Evolutionary conservation across 2,888 invertebrate species (phyloP), one percentile per base, ranked within the genome.

Genomic region (Lepas anatifera): DNA sequence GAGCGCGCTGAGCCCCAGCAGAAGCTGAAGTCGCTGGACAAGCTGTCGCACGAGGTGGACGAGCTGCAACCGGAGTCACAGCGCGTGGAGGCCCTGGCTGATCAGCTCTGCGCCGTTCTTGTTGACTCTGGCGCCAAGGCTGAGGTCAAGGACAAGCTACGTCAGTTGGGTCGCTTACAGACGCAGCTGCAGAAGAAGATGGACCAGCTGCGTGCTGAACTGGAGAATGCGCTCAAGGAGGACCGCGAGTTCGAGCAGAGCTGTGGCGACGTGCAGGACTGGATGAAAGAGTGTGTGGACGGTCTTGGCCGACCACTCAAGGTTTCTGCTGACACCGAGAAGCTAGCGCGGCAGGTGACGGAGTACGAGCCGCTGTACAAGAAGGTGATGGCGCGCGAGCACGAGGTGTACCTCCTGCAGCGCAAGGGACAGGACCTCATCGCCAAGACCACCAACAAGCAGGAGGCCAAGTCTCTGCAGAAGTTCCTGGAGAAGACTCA

Each of bases 371-470:
- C 94, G 0, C 84, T 93, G 68, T 95, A 95, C 80, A 84, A 90
- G 46, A 92, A 93, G 77, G 89, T 58, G 32, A 88, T 93, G 82
- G 87, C 89, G 74, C 86, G 91, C 73, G 95, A 95, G 77, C 94
- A 95, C 77, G 95, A 96, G 81, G 88, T 95, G 0, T 93, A 95
- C 74, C 94, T 95, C 89, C 83, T 96, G 25, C 80, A 96, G 43
- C 94, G 95, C 78, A 95, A 94, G 81, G 95, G 95, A 75, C 85
- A 87, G 73, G 89, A 89, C 76, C 82, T 89, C 73, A 77, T 87
- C 11, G 80, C 80, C 1, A 81, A 82, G 67, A 80, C 81, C 2
- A 80, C 75, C 76, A 78, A 75, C 77, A 80, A 77, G 71, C 77
- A 77, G 46, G 86, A 87, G 74, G 83, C 83, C 74, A 84, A 88